A percentile compares a stretch with the other conserved stretches of the same genome.
phyloP scores from a whole-genome alignment of 2,888 invertebrate species.

The Ormyrus thymus region DNA sequence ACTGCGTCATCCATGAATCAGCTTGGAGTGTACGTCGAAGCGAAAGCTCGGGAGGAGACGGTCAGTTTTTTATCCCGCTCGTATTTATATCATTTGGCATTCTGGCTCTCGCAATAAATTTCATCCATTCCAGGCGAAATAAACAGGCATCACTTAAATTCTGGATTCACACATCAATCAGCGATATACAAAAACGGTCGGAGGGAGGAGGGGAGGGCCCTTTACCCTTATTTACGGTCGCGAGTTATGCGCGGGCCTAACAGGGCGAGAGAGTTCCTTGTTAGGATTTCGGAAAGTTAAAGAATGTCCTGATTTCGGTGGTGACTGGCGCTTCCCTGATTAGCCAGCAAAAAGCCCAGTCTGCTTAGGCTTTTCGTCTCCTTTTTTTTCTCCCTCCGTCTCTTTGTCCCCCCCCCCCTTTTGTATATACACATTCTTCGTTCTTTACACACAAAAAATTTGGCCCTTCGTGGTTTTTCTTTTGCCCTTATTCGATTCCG shows the following conservation, averaged over 20 bases:
- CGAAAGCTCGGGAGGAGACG: background rate
- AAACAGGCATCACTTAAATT: conserved; percentile 48
- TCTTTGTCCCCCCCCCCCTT: background rate
- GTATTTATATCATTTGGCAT: conserved; percentile 49
- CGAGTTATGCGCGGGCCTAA: conserved; percentile 32
- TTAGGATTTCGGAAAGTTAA: conserved; percentile 46
- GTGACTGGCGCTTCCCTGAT: conserved; percentile 56
- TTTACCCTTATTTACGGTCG: conserved; percentile 40
- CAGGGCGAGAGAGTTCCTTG: conserved; percentile 16
- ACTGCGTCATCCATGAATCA: conserved; percentile 44
- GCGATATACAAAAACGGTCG: conserved; percentile 21
- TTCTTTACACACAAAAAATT: conserved; percentile 41
- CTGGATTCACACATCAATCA: conserved; percentile 55
- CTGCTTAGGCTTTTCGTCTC: conserved; percentile 32
- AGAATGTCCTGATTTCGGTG: conserved; percentile 53
- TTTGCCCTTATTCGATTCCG: conserved; percentile 42
- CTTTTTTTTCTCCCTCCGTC: conserved; percentile 15
- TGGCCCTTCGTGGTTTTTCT: conserved; percentile 48
- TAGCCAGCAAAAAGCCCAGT: conserved; percentile 47
- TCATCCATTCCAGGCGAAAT: conserved; percentile 25
- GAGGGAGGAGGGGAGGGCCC: background rate
- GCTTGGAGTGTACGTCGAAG: background rate
- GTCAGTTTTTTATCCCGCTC: conserved; percentile 27
- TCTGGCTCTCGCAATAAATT: conserved; percentile 43
- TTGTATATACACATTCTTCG: conserved; percentile 40